A percentile compares a stretch with the other conserved stretches of the same genome.
These are phyloP conservation scores for Cherax destructor DNA, from an alignment of 1,140 invertebrate species.

Conservation along the genomic window DNA sequence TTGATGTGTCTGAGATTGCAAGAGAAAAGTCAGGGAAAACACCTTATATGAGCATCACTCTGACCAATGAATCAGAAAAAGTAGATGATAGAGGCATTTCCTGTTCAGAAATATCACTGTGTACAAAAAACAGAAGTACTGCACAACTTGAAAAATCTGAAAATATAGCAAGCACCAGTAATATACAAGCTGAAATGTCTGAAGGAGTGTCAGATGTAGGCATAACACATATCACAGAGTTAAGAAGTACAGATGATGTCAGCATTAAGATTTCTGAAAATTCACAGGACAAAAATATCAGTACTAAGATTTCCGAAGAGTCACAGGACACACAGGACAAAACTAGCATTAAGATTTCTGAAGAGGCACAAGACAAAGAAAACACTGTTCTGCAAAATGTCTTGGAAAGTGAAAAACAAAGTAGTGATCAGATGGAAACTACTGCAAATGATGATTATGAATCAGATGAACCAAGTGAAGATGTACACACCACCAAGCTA, in stretches of 20 bases:
- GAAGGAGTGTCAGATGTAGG: background rate
- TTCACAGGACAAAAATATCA: background rate
- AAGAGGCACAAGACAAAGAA: background rate
- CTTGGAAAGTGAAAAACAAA: background rate
- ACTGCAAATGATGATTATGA: background rate
- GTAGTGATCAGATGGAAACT: background rate
- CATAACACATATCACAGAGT: background rate
- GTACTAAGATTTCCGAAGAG: background rate
- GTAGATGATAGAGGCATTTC: background rate
- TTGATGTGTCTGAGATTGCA: background rate
- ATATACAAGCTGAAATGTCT: background rate
- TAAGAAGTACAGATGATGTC: background rate
- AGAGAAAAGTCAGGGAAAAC: background rate
- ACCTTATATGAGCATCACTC: background rate
- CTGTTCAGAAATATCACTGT: background rate
- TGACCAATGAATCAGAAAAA: background rate
- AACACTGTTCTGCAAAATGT: background rate
- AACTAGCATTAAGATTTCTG: background rate
- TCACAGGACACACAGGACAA: background rate
- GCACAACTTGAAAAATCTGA: background rate
- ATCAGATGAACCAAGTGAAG: slow-evolving; percentile 27
- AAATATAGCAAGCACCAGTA: background rate
- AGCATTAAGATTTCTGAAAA: background rate
- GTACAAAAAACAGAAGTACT: background rate
- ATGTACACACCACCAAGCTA: slow-evolving; percentile 30